These are phyloP conservation scores for Lasius platythorax DNA, from an alignment of 2,888 invertebrate species.

Conservation along the genomic window DNA sequence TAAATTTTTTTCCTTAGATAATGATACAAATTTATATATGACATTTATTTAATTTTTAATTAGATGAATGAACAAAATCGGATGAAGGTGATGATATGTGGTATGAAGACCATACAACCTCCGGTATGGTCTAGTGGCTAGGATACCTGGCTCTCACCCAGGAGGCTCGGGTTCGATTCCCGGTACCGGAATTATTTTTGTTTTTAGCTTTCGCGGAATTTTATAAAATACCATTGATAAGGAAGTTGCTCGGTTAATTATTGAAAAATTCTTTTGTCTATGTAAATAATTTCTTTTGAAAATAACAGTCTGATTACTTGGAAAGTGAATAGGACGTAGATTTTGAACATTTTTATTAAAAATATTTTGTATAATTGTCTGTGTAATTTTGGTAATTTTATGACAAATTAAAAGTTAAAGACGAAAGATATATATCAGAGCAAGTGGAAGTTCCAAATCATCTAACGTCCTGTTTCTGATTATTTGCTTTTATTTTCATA, in stretches of 20 bases:
- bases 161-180: slow-evolving; percentile 89
- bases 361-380: neutral
- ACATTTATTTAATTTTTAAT: neutral
- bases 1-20: neutral
- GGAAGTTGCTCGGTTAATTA: neutral
- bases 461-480: neutral
- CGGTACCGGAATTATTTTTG: slow-evolving; percentile 72
- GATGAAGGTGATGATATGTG: neutral
- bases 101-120: slow-evolving; percentile 54
- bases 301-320: neutral
- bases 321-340: neutral
- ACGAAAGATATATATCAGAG: neutral
- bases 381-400: slow-evolving; percentile 3
- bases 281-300: neutral
- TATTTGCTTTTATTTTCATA: slow-evolving; percentile 73
- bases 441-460: neutral
- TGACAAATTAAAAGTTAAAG: neutral
- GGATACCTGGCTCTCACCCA: slow-evolving; percentile 89
- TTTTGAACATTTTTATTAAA: neutral
- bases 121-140: slow-evolving; percentile 89
- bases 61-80: neutral
- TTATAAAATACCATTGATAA: neutral
- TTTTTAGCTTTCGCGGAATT: neutral
- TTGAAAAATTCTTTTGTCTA: neutral
- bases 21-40: neutral